Base-by-base conservation (phyloP, 2,888 invertebrate species). In the Campoletis raptor region DNA sequence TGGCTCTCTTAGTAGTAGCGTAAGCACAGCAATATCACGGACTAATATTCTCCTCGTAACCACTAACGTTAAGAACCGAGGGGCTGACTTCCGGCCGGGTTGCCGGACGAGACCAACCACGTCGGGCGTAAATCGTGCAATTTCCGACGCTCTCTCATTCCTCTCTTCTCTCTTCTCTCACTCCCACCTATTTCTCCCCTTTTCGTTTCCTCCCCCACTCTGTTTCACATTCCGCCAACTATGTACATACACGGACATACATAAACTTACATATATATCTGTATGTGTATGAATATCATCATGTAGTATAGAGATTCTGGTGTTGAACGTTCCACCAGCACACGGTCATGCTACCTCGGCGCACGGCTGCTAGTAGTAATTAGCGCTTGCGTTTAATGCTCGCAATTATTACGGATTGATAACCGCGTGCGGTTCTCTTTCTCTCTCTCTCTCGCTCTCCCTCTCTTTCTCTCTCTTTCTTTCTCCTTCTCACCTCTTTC, bases 351-450 rank as follows among this genome's bases (percentile, higher is more conserved):
- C 86, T 54, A 81, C 64, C 79, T 81, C 78, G 57, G 69, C 74
- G 61, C 79, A 36, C 83, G 72, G 70, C 86, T 84, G 84, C 84
- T 84, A 57, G 81, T 79, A 82, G 83, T 93, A 93, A 93, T 93
- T 92, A 93, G 91, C 90, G 90, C 79, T 84, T 90, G 88, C 90
- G 92, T 90, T 92, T 92, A 93, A 92, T 93, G 91, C 90, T 90
- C 91, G 91, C 92, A 93, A 93, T 93, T 93, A 93, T 93, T 92
- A 90, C 90, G 92, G 91, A 93, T 93, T 93, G 92, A 92, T 93
- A 93, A 92, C 91, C 91, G 89, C 91, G 90, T 88, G 90, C 76
- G 85, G 73, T 57, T 77, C 57, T 78, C 67, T 67, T 79, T 78
- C 69, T 64, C 74, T 61, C 79, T 40, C 82, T 74, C 52, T 73